Base-by-base conservation (phyloP, 2,113 vertebrate genomes). In the Pelvicachromis taeniatus region DNA sequence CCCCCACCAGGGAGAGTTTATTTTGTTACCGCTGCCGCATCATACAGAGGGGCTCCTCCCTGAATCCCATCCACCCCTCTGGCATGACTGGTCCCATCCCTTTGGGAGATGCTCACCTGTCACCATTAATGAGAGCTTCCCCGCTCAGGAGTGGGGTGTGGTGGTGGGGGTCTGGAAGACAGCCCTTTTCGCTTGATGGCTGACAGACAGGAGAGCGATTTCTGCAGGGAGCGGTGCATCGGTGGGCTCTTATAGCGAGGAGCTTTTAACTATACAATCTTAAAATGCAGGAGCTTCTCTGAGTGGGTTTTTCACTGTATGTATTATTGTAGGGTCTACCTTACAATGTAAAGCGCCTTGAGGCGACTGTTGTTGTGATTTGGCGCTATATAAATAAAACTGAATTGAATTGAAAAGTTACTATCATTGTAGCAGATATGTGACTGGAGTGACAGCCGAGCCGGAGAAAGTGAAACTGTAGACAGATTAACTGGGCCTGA, bases 51-150 rank as follows among this genome's bases (percentile, higher is more conserved):
- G 5, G 54, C 68, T 87, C 58, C 85, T 80, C 58, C 52, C 81
- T 3, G 42, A 84, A 82, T 80, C 80, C 77, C 88, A 80, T 85
- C 82, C 80, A 33, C 21, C 84, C 92, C 85, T 86, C 77, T 11
- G 84, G 86, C 85, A 86, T 12, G 61, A 77, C 80, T 78, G 54
- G 48, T 80, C 52, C 55, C 16, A 12, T 77, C 87, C 85, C 93
- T 75, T 50, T 82, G 73, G 91, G 82, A 88, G 91, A 89, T 9
- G 85, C 91, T 94, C 86, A 92, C 93, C 94, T 93, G 93, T 93
- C 93, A 95, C 16, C 61, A 53, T 88, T 93, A 93, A 95, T 94
- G 93, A 95, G 91, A 78, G 7, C 53, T 75, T 54, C 82, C 79
- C 10, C 38, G 3, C 56, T 84, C 77, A 52, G 83, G 19, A 63